These are phyloP conservation scores for Arctocebus calabarensis DNA, from an alignment of 2,797 vertebrate genomes.

Conservation along the genomic window DNA sequence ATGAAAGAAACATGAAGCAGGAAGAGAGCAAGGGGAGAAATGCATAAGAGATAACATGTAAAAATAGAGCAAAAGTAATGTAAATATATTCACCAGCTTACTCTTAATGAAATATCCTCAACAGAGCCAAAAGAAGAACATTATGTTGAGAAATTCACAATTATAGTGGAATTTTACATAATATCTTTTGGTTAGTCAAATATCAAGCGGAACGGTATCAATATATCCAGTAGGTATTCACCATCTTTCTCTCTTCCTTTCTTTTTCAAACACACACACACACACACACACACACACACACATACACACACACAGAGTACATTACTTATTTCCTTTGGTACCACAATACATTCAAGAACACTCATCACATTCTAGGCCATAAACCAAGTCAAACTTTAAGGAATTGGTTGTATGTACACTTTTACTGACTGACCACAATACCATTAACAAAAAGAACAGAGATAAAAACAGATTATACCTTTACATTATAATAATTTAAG, in stretches of 20 bases:
- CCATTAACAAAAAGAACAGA: background rate
- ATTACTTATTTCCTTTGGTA: background rate
- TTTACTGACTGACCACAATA: background rate
- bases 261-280: background rate
- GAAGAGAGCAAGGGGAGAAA: background rate
- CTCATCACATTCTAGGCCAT: background rate
- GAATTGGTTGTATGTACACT: background rate
- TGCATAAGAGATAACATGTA: background rate
- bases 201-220: background rate
- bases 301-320: background rate
- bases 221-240: background rate
- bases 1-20: background rate
- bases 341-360: background rate
- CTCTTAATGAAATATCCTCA: background rate
- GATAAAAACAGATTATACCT: background rate
- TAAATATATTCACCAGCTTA: background rate
- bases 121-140: background rate
- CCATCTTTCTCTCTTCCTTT: background rate
- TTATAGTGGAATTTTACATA: background rate
- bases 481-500: conserved; percentile 28
- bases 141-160: background rate
- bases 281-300: background rate
- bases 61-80: background rate
- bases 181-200: background rate
- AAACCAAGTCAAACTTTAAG: background rate